phyloP scores from a whole-genome alignment of 2,797 vertebrate genomes.

The Aeoliscus strigatus region DNA sequence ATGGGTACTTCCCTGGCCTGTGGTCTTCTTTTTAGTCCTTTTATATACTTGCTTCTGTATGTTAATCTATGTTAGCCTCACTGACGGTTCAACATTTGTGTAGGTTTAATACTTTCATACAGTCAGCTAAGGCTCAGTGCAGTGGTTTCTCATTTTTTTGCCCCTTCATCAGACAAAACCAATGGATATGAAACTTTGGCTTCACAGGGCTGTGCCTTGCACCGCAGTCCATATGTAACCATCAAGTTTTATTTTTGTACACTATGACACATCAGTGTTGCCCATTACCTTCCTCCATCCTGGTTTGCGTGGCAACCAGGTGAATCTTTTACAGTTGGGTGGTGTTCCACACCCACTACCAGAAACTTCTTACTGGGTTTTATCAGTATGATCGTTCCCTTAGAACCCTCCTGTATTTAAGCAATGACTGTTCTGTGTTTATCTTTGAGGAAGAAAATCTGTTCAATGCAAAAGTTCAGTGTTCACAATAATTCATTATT shows the following conservation, averaged over 20 bases:
- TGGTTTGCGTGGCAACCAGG: constrained; percentile 24
- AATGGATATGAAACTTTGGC: constrained; percentile 13
- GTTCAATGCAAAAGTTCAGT: constrained; percentile 43
- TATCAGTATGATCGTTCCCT: constrained; percentile 67
- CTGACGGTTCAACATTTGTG: constrained; percentile 30
- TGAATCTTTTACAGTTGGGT: constrained; percentile 43
- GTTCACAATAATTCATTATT: constrained; percentile 60
- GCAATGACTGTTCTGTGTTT: constrained; percentile 41
- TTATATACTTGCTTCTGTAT: constrained; percentile 57
- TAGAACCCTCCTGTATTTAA: constrained; percentile 25
- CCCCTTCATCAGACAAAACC: constrained; percentile 12
- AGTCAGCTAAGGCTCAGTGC: constrained; percentile 13
- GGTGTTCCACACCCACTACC: constrained; percentile 38
- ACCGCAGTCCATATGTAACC: constrained; percentile 25
- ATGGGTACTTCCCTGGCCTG: constrained; percentile 18
- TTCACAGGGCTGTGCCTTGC: constrained; percentile 12
- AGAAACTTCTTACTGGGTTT: constrained; percentile 65
- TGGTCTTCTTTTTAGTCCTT: constrained; percentile 52
- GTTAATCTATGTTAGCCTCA: constrained; percentile 47
- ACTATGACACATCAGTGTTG: constrained; percentile 44
- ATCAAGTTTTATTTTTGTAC: constrained; percentile 56
- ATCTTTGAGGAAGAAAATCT: constrained; percentile 25
- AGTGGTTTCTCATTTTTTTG: constrained; percentile 27
- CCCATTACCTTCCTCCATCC: constrained; percentile 22
- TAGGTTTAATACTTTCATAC: constrained; percentile 40